Base-by-base conservation (phyloP, 1,140 invertebrate genomes). In the Leguminivora glycinivorella region DNA sequence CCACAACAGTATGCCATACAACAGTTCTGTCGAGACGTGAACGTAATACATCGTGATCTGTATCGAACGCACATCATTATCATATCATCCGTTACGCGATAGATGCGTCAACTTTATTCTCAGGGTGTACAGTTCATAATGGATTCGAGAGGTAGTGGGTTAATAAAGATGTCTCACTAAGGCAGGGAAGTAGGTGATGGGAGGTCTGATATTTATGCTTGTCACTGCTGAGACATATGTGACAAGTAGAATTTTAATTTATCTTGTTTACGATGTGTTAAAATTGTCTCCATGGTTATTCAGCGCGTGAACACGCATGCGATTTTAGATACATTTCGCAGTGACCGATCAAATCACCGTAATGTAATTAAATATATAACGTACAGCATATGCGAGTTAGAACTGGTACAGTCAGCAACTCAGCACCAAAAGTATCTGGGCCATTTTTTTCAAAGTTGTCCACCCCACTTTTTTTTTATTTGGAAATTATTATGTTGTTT, bases 11-110 rank as follows among this genome's bases (percentile, higher is more conserved):
- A 22, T 52, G 19, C 17, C 17, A 6, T 52, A 52, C 47, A n/a
- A 17, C 43, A 47, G 43, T 17, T 47, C 43, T 52, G 6, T 63
- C 6, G n/a, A 63, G 12, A 29, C 58, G 58, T 63, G 58, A 63
- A 29, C 25, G 58, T 63, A 63, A 63, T 63, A 31, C 58, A 29
- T n/a, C n/a, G 58, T 63, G 58, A 63, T 63, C 12, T 63, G 58
- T 63, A 63, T 63, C 58, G 26, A 63, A 63, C 26, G 26, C 56
- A 1, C 52, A 25, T 58, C 25, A 63, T 63, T 29, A 31, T 19
- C 47, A 52, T 52, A 52, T 63, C 58, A 60, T 26, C 12, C 14
- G 24, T 60, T 60, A 60, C 56, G 56, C 56, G 24, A 60, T 60
- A 25, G 2, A 60, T 14, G 2, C 5, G 5, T 29, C 14, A n/a